Base-by-base conservation (phyloP, 2,797 vertebrate genomes). In the Muscicapa striata region DNA sequence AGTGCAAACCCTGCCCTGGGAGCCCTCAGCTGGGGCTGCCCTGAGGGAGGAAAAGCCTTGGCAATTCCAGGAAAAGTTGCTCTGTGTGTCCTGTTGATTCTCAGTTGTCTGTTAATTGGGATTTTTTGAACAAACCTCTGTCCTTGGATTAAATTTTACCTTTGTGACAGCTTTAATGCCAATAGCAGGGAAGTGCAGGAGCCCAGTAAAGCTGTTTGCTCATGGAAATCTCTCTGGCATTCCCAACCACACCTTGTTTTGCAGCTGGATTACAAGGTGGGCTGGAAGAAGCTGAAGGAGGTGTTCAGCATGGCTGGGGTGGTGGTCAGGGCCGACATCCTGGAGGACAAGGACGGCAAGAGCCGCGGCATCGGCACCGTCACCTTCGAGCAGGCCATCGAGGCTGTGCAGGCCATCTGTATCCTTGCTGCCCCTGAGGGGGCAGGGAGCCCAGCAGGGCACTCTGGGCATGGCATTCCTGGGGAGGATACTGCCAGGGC, bases 251-350 rank as follows among this genome's bases (percentile, higher is more conserved):
- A 1, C 1, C n/a, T 69, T 93, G 49, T 62, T 77, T 48, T 84
- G 13, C 97, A 99, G 99, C 98, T 99, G 97, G 99, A 99, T 97
- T 99, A 99, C 98, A 99, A 99, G 97, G 99, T 99, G 64, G 99
- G 99, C 57, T 99, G 99, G 99, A 99, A 99, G 98, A 99, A 99
- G 96, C 98, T 99, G 97, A 99, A 99, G 67, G 99, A 99, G 96
- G 99, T 99, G 15, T 99, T 99, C 93, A 95, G 98, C 97, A 99
- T 99, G 99, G 99, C 99, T 0, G 99, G 99, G 17, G 97, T 98
- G 36, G 99, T 99, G 64, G 97, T 99, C 49, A 98, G 99, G 55
- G 97, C 99, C 0, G 99, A 99, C 97, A 99, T 99, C 84, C 97
- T 99, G 62, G 99, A 99, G 96, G 99, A 99, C 97, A 99, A 99